These are phyloP conservation scores for Cyclophora punctaria DNA, from an alignment of 2,888 invertebrate species.

Conservation along the genomic window DNA sequence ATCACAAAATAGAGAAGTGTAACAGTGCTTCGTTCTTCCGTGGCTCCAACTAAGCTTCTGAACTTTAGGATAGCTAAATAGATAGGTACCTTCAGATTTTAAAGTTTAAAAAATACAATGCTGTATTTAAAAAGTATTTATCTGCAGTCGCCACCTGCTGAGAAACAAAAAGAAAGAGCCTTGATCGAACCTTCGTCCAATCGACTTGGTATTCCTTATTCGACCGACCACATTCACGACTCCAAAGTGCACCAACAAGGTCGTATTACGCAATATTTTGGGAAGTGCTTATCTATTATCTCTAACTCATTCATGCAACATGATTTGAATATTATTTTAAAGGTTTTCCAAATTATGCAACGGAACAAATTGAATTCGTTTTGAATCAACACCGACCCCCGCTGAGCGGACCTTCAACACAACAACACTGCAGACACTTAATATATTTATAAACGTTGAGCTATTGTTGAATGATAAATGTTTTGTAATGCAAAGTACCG, in stretches of 20 bases:
- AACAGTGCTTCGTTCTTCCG: too few species aligned
- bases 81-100: too few species aligned
- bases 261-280: slow-evolving; percentile 44
- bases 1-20: too few species aligned
- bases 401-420: slow-evolving; percentile 23
- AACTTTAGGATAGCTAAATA: too few species aligned
- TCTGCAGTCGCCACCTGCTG: neutral
- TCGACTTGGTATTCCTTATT: neutral
- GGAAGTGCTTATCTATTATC: slow-evolving; percentile 50
- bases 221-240: slow-evolving; percentile 26
- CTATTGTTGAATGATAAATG: slow-evolving; percentile 29
- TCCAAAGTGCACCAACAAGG: slow-evolving; percentile 41
- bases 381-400: slow-evolving; percentile 49
- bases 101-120: too few species aligned
- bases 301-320: slow-evolving; percentile 43
- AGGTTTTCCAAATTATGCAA: slow-evolving; percentile 63
- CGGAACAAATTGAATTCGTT: slow-evolving; percentile 59
- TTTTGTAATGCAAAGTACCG: slow-evolving; percentile 13
- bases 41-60: too few species aligned
- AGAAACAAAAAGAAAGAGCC: slow-evolving; percentile 3
- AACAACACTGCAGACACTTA: slow-evolving; percentile 11
- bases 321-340: slow-evolving; percentile 38
- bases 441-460: slow-evolving; percentile 27
- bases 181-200: slow-evolving; percentile 2
- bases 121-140: neutral